Percentiles rank a stretch among this genome's conserved stretches.
phyloP scores from a whole-genome alignment of 2,888 invertebrate species.

The Meiosimyza platycephala region DNA sequence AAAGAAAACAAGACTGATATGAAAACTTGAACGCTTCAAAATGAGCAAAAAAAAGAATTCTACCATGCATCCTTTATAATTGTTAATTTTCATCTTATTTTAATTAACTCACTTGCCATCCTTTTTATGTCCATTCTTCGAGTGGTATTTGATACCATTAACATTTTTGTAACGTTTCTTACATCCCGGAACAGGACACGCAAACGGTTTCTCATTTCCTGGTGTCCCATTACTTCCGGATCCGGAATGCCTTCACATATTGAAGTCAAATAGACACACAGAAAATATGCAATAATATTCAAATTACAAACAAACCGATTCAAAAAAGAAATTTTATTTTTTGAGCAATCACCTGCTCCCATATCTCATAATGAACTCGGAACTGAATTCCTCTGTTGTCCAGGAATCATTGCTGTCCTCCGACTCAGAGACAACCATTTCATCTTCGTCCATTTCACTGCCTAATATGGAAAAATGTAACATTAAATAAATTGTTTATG shows the following conservation, averaged over 20 bases:
- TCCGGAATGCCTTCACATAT: constrained; percentile 66
- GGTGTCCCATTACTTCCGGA: constrained; percentile 68
- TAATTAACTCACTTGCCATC: constrained; percentile 77
- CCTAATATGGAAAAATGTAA: constrained; percentile 66
- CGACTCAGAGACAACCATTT: constrained; percentile 76
- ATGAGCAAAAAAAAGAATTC: too few species aligned
- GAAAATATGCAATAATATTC: constrained; percentile 50
- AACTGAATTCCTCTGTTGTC: constrained; percentile 83
- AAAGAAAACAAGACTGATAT: too few species aligned
- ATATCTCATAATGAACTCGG: constrained; percentile 82
- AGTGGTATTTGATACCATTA: constrained; percentile 90
- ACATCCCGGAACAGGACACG: constrained; percentile 87
- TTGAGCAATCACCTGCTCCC: constrained; percentile 71
- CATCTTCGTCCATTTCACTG: constrained; percentile 79
- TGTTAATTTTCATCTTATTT: neutral
- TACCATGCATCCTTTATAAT: too few species aligned
- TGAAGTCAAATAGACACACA: constrained; percentile 44
- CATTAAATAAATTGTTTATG: neutral
- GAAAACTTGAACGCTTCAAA: too few species aligned
- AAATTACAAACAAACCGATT: constrained; percentile 49
- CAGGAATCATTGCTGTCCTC: constrained; percentile 87
- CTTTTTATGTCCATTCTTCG: constrained; percentile 87
- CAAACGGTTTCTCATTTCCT: constrained; percentile 80
- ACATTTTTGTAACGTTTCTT: constrained; percentile 89
- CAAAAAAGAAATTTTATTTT: constrained; percentile 41